Evolutionary conservation across 2,113 vertebrate genomes (phyloP).

Genomic region (Rhabdornis inornatus): DNA sequence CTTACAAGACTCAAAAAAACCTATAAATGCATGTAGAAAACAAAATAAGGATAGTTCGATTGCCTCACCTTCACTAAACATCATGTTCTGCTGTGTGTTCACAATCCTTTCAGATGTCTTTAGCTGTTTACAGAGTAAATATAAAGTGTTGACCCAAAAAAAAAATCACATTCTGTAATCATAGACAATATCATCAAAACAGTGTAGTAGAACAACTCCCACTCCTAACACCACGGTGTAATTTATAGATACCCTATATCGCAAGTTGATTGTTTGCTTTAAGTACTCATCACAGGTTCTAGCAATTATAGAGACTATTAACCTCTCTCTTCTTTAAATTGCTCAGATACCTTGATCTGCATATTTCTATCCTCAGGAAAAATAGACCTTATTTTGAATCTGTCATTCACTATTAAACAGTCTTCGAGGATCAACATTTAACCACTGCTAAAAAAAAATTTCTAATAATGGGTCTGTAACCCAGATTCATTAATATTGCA

Average conservation of each 20-base stretch:
- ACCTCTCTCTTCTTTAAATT: slow-evolving; percentile 3
- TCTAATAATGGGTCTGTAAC: neutral
- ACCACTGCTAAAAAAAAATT: neutral
- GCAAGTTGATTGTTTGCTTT: neutral
- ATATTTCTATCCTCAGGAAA: neutral
- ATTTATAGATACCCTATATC: neutral
- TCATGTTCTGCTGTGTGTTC: neutral
- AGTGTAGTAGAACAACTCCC: neutral
- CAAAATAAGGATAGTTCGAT: neutral
- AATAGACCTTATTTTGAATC: neutral
- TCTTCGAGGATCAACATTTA: neutral
- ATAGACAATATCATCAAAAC: slow-evolving; percentile 18
- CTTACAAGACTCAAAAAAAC: neutral
- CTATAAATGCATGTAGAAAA: neutral
- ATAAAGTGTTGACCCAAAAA: neutral
- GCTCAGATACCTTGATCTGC: neutral
- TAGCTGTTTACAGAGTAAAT: neutral
- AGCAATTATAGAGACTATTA: slow-evolving; percentile 27
- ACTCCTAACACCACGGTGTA: neutral
- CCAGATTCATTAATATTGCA: neutral
- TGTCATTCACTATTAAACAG: neutral
- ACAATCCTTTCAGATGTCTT: neutral
- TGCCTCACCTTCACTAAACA: slow-evolving; percentile 1
- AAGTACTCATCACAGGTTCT: neutral
- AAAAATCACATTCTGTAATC: neutral